Conservation (phyloP, 1,140 invertebrate genomes). For the Euura lappo region DNA sequence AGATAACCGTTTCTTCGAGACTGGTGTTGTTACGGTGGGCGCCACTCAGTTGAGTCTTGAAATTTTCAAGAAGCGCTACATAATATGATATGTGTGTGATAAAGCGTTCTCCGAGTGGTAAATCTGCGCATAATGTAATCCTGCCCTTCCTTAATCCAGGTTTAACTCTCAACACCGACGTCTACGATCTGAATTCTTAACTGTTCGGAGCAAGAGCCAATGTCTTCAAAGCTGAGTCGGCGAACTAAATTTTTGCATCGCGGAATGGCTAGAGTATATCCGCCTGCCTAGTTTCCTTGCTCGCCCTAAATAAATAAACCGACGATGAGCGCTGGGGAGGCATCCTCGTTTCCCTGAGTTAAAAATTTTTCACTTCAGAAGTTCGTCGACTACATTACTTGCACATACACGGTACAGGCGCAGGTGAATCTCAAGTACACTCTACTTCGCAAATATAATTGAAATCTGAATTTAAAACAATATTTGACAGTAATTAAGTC, state of each 20-base stretch:
- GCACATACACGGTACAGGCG: no score
- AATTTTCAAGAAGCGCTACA: no score
- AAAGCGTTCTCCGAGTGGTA: not conserved
- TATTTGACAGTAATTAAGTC: no score
- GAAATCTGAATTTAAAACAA: no score
- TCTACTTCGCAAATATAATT: no score
- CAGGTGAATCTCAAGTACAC: no score
- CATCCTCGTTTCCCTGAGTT: not conserved
- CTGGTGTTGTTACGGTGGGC: no score
- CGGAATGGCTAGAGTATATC: not conserved
- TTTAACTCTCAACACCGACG: not conserved
- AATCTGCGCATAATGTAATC: not conserved
- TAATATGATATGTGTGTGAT: not conserved
- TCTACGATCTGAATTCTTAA: not conserved
- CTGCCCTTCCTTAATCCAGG: not conserved
- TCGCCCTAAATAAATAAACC: not conserved
- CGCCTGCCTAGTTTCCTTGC: not conserved
- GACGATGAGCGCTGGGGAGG: not conserved
- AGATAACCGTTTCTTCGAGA: constrained; percentile 43
- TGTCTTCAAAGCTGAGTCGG: not conserved
- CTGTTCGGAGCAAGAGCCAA: not conserved
- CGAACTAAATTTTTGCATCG: not conserved
- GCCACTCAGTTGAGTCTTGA: no score
- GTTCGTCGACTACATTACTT: not conserved
- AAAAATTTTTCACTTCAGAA: not conserved